Evolutionary conservation across 2,113 vertebrate genomes (phyloP), one percentile per base, ranked within the genome.

Genomic region (Tor tambroides): DNA sequence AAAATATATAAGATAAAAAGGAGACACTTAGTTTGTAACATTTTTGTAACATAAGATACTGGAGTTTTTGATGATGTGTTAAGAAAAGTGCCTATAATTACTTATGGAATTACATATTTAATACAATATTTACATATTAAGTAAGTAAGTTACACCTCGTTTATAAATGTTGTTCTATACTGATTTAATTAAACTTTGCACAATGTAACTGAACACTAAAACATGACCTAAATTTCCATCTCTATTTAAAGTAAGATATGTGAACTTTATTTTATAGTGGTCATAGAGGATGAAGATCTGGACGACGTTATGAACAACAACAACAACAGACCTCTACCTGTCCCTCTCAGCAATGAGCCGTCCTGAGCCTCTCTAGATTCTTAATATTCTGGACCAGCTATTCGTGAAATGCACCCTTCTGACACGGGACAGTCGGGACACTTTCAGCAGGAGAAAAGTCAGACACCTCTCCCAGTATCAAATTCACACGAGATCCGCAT

Each of bases 271-370:
- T 72, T 83, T 15, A 38, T 43, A 87, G 86, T 87, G 6, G 84
- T 86, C 38, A 85, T 92, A 43, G 91, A 92, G 56, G 90, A 91
- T 30, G 90, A 91, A 65, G 91, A 92, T 28, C 85, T 91, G 85
- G 91, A 89, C n/a, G 87, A 90, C 80, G 51, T 90, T 9, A 61
- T 92, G 83, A 59, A 61, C 23, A 69, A 91, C 59, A 90, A 88
- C 75, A 88, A 46, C 35, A 35, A 90, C 21, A 80, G 78, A n/a
- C 63, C 83, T 19, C 75, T 90, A 12, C 77, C 85, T 17, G 41
- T 89, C 17, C 72, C 87, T 32, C 80, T 88, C 76, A 87, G 82
- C 72, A 84, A 88, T 67, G 83, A 74, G 9, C 88, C 91, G 14
- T 78, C 90, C 72, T 91, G 84, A 88, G 51, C 17, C 17, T 35